Evolutionary conservation across 2,113 vertebrate genomes (phyloP), one percentile per base, ranked within the genome.

Genomic region (Vidua chalybeata): DNA sequence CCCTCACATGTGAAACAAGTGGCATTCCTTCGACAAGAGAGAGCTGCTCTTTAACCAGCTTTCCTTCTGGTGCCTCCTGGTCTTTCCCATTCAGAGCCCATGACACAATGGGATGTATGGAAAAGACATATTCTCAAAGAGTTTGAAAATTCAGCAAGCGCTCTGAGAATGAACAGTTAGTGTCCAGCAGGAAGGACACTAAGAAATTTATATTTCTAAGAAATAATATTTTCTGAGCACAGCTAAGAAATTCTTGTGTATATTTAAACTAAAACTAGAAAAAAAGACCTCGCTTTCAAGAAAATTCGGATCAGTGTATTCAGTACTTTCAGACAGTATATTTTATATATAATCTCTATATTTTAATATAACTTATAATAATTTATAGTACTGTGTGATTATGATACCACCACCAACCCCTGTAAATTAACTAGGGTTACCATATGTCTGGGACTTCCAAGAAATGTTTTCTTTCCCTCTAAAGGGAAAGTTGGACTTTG

Each of bases 401-500:
- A 56, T 8, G 8, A 63, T 13, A 61, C 12, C 13, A 12, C 3
- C 9, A 13, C 0, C 8, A 13, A 9, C 1, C 2, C 2, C 10
- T 1, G 0, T 6, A 49, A 41, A 69, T 54, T 87, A 77, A 89
- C 15, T 35, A 33, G 33, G 18, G 48, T 77, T 93, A 51, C 6
- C 5, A 1, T 54, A 21, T 0, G 1, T 46, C 64, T 84, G 39
- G 13, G 48, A 59, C 43, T 84, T 94, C 48, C 52, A 48, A 82
- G 41, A 49, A 9, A 15, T 2, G 1, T 8, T 72, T 74, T 84
- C 13, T 64, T 69, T 85, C 51, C 15, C 54, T 76, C 30, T 87
- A 61, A 54, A 91, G 33, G 19, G 18, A 66, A 88, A 89, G 24
- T 5, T 59, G n/a, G 48, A 68, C 33, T 67, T 91, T 67, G 52